phyloP scores from a whole-genome alignment of 2,797 vertebrate genomes.

The Scolopax rusticola region DNA sequence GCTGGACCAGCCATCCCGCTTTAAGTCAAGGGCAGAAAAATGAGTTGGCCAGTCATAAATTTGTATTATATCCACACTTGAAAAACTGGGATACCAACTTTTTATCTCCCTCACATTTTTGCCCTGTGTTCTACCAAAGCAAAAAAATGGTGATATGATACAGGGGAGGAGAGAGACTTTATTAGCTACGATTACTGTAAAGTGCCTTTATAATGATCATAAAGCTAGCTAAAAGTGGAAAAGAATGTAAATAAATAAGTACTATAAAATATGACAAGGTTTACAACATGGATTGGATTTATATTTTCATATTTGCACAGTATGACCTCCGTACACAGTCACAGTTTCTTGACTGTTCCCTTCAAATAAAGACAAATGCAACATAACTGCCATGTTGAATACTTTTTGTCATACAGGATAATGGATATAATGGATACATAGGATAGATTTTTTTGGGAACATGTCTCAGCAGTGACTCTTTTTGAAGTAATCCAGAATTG shows the following conservation, averaged over 20 bases:
- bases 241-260: background rate
- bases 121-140: background rate
- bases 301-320: background rate
- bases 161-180: background rate
- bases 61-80: background rate
- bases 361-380: slow-evolving; percentile 31
- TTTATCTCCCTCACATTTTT: background rate
- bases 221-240: background rate
- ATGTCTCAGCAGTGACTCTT: background rate
- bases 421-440: background rate
- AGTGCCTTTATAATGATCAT: background rate
- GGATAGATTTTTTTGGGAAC: background rate
- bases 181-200: background rate
- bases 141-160: background rate
- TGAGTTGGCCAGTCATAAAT: background rate
- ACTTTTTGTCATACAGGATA: background rate
- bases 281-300: background rate
- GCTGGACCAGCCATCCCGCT: background rate
- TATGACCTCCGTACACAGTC: background rate
- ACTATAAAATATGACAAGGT: background rate
- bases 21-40: background rate
- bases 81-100: background rate
- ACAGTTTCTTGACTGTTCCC: background rate
- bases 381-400: background rate
- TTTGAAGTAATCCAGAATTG: background rate